Evolutionary conservation across 1,140 invertebrate species (phyloP).

Genomic region (Drosophila ohnishii): DNA sequence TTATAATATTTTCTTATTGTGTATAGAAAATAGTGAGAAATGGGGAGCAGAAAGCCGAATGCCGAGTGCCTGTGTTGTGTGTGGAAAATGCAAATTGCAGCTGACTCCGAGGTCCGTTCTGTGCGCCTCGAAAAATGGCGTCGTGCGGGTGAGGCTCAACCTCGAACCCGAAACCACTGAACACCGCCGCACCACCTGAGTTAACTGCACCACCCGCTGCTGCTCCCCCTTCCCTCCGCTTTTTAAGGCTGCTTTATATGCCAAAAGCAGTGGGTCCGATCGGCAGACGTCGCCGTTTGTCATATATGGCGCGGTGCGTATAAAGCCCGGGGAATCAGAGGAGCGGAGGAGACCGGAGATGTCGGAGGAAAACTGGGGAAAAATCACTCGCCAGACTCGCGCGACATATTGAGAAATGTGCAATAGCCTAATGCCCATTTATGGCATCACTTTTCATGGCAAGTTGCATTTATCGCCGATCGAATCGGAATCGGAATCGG

Average conservation of each 20-base stretch:
- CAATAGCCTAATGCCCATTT: conserved; percentile 83
- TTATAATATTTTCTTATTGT: not conserved
- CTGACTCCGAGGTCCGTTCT: conserved; percentile 24
- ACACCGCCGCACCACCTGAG: conserved; percentile 19
- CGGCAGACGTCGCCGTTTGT: conserved; percentile 65
- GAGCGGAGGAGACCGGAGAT: not conserved
- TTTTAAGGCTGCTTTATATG: conserved; percentile 70
- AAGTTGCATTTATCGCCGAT: conserved; percentile 81
- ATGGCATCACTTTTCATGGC: conserved; percentile 81
- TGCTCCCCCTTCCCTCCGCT: not conserved
- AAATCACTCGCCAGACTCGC: conserved; percentile 76
- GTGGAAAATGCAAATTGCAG: conserved; percentile 48
- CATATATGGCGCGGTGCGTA: conserved; percentile 79
- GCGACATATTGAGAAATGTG: conserved; percentile 83
- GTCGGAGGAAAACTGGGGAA: conserved; percentile 46
- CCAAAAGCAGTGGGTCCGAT: conserved; percentile 54
- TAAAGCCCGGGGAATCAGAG: conserved; percentile 61
- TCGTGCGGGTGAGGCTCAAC: conserved; percentile 41
- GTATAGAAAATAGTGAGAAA: conserved; percentile 18
- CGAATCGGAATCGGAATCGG: conserved; percentile 54
- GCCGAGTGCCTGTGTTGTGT: conserved; percentile 12
- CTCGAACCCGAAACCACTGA: conserved; percentile 12
- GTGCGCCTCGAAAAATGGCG: conserved; percentile 54
- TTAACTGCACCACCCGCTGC: conserved; percentile 8
- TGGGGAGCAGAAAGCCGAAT: conserved; percentile 9